phyloP scores from a whole-genome alignment of 2,113 vertebrate species.

The Pseudorasbora parva region DNA sequence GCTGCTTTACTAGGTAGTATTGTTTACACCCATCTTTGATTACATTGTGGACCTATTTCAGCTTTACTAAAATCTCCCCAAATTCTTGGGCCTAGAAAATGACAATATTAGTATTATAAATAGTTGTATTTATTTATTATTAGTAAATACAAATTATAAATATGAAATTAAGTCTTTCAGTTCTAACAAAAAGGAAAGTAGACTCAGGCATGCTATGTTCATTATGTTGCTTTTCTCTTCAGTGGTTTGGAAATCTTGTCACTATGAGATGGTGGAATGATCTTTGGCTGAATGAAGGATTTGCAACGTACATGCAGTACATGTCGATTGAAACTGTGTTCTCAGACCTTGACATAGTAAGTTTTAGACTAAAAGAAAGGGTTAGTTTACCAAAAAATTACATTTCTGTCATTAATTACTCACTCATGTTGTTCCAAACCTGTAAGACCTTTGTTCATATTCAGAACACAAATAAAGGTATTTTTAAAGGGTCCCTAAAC shows the following conservation, averaged over 20 bases:
- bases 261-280: slow-evolving; percentile 99
- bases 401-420: too few species aligned
- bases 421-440: too few species aligned
- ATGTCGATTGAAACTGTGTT: slow-evolving; percentile 82
- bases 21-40: not conserved
- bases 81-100: too few species aligned
- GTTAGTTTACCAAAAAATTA: too few species aligned
- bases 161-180: not conserved
- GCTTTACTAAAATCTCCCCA: too few species aligned
- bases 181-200: too few species aligned
- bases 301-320: slow-evolving; percentile 95
- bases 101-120: too few species aligned
- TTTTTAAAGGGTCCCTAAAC: too few species aligned
- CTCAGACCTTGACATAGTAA: slow-evolving; percentile 82
- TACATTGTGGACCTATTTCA: not conserved
- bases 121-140: too few species aligned
- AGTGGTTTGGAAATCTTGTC: slow-evolving; percentile 99
- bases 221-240: slow-evolving; percentile 39
- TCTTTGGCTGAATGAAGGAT: slow-evolving; percentile 97
- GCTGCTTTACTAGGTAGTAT: not conserved
- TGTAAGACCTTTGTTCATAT: too few species aligned
- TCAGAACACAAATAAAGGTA: too few species aligned
- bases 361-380: slow-evolving; percentile 56
- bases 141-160: not conserved
- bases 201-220: not conserved